Evolutionary conservation across 2,113 vertebrate species (phyloP), one percentile per base, ranked within the genome.

Genomic region (Trachemys scripta): DNA sequence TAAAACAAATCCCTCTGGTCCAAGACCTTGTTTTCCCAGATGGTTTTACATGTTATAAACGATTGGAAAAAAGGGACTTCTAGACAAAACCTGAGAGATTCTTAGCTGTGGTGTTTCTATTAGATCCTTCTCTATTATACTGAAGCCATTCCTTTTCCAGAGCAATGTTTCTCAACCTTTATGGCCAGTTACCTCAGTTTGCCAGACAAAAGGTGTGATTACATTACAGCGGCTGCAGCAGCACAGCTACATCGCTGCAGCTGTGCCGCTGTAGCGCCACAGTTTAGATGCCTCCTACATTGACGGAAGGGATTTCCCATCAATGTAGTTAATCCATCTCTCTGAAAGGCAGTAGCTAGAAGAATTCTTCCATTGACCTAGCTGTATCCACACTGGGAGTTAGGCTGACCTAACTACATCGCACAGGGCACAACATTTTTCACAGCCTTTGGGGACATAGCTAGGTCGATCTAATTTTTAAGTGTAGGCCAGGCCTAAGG

Each of bases 151-250:
- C 84, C 80, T 97, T 94, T 97, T 94, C 72, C 72, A 62, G 72
- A 93, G 89, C 50, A 90, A 82, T 95, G 93, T 90, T 93, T 88
- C 97, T 93, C 69, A 90, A 89, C 97, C 94, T 56, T 90, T 91
- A 31, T 88, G 92, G 65, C 88, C 93, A 96, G 93, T 95, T 93
- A 85, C 97, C 90, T 94, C 93, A 85, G 69, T 96, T 96, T 94
- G 22, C 95, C 35, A 69, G 57, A 25, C 93, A 96, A 69, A n/a
- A 8, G 35, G 2, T 4, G 35, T 20, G 62, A 22, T 20, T 38
- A 35, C n/a, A 38, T 38, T 38, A 72, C 35, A n/a, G 17, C 62
- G 8, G 31, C 31, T 69, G 35, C 19, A 72, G 65, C 35, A 69
- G 17, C 8, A 69, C 35, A 69, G 35, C 16, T 35, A 20, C 17